Evolutionary conservation across 1,140 invertebrate species (phyloP), one percentile per base, ranked within the genome.

Genomic region (Anadara kagoshimensis): DNA sequence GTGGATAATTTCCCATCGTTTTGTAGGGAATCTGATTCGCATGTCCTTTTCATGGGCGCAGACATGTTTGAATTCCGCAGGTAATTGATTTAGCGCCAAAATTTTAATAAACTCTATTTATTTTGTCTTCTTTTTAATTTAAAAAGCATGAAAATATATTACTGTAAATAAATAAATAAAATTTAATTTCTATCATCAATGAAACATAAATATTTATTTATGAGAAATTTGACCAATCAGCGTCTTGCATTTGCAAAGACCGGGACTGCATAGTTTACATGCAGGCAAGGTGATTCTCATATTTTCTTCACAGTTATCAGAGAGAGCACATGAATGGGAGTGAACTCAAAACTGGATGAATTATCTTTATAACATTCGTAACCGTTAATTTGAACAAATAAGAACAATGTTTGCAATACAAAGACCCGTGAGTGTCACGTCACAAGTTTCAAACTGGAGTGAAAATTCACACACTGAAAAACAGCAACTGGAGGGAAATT

Each of bases 401-500:
- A 36, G 29, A 36, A 36, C 29, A 36, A 36, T 36, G 29, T 36
- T 36, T 36, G 29, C 29, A 36, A 36, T 36, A 36, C 49, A 16
- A 51, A 54, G 64, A 67, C 64, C 36, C 16, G n/a, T 24, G 51
- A 67, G 64, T 41, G 53, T 56, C 24, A 36, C 44, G n/a, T 67
- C 64, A 36, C 36, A 56, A 18, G 49, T 44, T 14, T 26, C n/a
- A 12, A 43, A 56, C 20, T 67, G 53, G 20, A 56, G 26, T 41
- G 49, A 67, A 43, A 67, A 67, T 24, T 49, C 64, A 72, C 76
- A 69, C 62, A 59, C 78, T 16, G 83, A 80, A 36, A 36, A 36
- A 36, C 29, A 36, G 29, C 79, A 78, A 65, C 59, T 81, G 63
- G 83, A 84, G 65, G 83, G 83, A 54, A 84, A 84, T 70, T 64